Evolutionary conservation across 2,888 invertebrate genomes (phyloP), one percentile per base, ranked within the genome.

Genomic region (Xestia ashworthii): DNA sequence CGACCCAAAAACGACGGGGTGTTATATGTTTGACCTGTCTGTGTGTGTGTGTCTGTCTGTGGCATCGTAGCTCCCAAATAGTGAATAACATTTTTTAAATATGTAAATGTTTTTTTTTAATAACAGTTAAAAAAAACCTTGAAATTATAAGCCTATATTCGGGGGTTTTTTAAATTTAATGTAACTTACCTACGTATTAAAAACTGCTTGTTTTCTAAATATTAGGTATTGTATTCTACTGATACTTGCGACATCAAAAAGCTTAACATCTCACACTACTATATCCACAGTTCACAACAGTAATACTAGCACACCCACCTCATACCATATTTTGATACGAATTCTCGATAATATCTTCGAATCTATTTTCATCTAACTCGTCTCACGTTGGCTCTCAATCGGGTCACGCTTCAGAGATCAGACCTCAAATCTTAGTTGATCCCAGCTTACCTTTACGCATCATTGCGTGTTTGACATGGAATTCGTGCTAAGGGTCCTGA

Each of bases 401-500:
- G 44, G 44, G 71, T 82, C 83, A 86, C 78, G 87, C 74, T 46
- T 72, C 70, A 38, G 22, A 70, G 76, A 76, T 74, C 78, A 80
- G 64, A 76, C 44, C 75, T 60, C 80, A 80, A 80, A 85, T 87
- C 76, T 78, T 46, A 58, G 68, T 67, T 78, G 78, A 87, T 85
- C 82, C 65, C 50, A 41, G 48, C 48, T 65, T 66, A 70, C 41
- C 67, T 74, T 55, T 74, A 82, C 80, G 74, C 70, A 68, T 77
- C 77, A 74, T 74, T 66, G 80, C 75, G 64, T 74, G 58, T 71
- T 65, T 77, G 78, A 78, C 75, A 76, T 62, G 41, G 22, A 60
- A 65, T 72, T 76, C 76, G 87, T 84, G 86, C 16, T 12, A 44
- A 1, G 76, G 69, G 38, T 83, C n/a, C 55, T 68, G 62, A 84